These are phyloP conservation scores for Paramisgurnus dabryanus DNA, from an alignment of 2,113 vertebrate genomes.

Conservation along the genomic window DNA sequence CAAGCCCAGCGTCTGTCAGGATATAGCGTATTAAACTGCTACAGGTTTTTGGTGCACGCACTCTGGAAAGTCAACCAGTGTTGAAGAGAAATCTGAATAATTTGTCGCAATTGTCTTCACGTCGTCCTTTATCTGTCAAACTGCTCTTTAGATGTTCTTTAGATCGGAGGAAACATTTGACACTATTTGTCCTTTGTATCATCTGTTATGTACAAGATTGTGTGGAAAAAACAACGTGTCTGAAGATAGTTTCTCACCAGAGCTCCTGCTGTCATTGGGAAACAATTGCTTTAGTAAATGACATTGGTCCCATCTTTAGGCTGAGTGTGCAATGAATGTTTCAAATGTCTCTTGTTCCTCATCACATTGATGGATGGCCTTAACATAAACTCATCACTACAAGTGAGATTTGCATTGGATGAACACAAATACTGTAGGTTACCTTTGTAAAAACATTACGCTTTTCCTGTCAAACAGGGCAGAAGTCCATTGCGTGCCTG, in stretches of 20 bases:
- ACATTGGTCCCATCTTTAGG: not conserved
- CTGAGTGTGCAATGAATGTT: slow-evolving; percentile 9
- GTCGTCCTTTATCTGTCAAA: slow-evolving; percentile 6
- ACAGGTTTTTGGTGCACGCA: slow-evolving; percentile 43
- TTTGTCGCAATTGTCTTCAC: not conserved
- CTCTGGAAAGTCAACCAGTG: not conserved
- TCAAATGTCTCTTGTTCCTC: not conserved
- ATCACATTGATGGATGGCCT: slow-evolving; percentile 16
- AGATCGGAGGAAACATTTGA: slow-evolving; percentile 12
- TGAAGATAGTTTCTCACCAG: not conserved
- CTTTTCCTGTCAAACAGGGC: slow-evolving; percentile 12
- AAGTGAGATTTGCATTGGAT: slow-evolving; percentile 34
- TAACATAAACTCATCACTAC: slow-evolving; percentile 35
- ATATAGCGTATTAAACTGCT: slow-evolving; percentile 21
- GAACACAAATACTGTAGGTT: slow-evolving; percentile 32
- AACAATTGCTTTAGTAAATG: not conserved
- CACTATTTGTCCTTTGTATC: not conserved
- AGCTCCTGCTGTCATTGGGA: not conserved
- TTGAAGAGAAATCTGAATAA: slow-evolving; percentile 14
- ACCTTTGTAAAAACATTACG: slow-evolving; percentile 22
- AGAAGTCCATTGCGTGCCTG: slow-evolving; percentile 28
- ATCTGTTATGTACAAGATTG: slow-evolving; percentile 34
- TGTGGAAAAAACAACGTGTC: slow-evolving; percentile 2
- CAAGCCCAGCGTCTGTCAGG: slow-evolving; percentile 33
- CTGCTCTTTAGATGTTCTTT: not conserved